A percentile compares a stretch with the other conserved stretches of the same genome.
phyloP scores from a whole-genome alignment of 2,113 vertebrate species.

The Castor canadensis region DNA sequence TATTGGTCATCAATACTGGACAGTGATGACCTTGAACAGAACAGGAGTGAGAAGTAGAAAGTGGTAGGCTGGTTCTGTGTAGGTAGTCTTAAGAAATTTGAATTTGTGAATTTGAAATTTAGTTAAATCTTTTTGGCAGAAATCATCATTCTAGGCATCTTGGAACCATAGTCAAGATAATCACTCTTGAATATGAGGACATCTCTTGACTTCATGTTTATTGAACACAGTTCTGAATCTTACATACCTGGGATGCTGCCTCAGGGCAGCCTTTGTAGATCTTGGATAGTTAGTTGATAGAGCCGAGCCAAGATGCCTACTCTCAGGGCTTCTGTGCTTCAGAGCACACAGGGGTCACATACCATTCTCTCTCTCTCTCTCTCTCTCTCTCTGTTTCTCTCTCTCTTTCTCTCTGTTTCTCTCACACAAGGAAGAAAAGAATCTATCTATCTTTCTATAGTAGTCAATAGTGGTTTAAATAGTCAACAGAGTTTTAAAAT shows the following conservation, averaged over 20 bases:
- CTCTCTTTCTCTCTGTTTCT: too few species aligned
- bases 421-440: neutral
- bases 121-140: conserved; percentile 12
- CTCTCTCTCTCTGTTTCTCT: too few species aligned
- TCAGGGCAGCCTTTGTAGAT: neutral
- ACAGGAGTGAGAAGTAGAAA: neutral
- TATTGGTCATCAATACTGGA: neutral
- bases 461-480: neutral
- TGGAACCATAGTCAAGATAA: neutral
- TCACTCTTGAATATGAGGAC: neutral
- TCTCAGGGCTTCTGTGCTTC: neutral
- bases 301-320: neutral
- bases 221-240: neutral
- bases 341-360: neutral
- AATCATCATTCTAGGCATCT: neutral
- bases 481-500: neutral
- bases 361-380: too few species aligned
- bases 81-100: conserved; percentile 21
- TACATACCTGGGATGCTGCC: neutral
- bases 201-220: neutral
- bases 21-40: neutral
- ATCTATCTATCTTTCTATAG: too few species aligned
- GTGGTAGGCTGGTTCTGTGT: neutral
- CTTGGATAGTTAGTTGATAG: neutral
- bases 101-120: conserved; percentile 2